phyloP scores from a whole-genome alignment of 2,113 vertebrate species.

The Melanostigma gelatinosum region DNA sequence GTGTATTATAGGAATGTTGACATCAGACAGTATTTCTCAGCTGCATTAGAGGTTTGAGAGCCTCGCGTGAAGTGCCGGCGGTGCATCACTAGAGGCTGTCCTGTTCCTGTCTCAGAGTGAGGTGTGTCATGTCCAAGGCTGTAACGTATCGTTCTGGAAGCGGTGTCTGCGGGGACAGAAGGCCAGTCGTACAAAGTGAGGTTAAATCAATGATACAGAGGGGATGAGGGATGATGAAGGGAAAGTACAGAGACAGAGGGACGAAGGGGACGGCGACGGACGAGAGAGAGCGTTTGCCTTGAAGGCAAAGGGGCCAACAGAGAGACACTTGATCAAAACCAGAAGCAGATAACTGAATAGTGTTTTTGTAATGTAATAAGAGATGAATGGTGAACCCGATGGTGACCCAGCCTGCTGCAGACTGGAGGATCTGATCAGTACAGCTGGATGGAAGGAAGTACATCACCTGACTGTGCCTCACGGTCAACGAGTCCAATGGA shows the following conservation, averaged over 20 bases:
- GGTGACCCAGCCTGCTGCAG: not conserved
- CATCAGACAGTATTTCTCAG: not conserved
- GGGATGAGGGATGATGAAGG: slow-evolving; percentile 61
- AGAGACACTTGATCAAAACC: slow-evolving; percentile 57
- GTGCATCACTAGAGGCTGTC: slow-evolving; percentile 77
- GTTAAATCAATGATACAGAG: slow-evolving; percentile 65
- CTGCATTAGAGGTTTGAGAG: not conserved
- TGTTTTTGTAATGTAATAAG: slow-evolving; percentile 33
- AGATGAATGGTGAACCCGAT: slow-evolving; percentile 42
- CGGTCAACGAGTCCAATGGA: not conserved
- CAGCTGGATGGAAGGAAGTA: not conserved
- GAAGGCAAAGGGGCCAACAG: slow-evolving; percentile 43
- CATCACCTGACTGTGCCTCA: not conserved
- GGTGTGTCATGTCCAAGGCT: slow-evolving; percentile 13
- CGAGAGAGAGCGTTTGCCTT: slow-evolving; percentile 48
- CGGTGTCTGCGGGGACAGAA: slow-evolving; percentile 28
- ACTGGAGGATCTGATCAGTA: slow-evolving; percentile 5
- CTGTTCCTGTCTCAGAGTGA: slow-evolving; percentile 55
- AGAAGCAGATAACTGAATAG: slow-evolving; percentile 58
- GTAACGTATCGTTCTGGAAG: slow-evolving; percentile 20
- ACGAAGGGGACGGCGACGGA: slow-evolving; percentile 32
- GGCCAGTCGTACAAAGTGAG: slow-evolving; percentile 52
- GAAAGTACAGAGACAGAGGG: slow-evolving; percentile 36
- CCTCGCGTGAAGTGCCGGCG: slow-evolving; percentile 39
- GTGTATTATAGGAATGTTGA: not conserved